Conservation (phyloP, 2,113 vertebrate species). For the Vulpes vulpes region DNA sequence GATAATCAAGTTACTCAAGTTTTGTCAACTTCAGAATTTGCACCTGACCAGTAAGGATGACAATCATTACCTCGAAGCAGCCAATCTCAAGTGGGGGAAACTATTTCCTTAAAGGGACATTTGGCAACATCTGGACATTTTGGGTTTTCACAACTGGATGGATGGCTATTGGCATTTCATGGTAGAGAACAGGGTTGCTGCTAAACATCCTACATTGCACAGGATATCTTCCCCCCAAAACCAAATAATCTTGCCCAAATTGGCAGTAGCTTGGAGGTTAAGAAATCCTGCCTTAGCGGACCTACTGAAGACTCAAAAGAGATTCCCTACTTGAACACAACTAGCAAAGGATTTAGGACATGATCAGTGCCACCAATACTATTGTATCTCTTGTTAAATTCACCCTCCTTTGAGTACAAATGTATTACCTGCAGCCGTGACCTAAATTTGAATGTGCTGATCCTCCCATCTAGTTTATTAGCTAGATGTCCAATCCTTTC, state of each 20-base stretch:
- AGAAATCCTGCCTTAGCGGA: background rate
- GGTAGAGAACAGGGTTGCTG: background rate
- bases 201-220: background rate
- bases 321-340: background rate
- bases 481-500: background rate
- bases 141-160: background rate
- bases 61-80: background rate
- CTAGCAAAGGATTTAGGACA: background rate
- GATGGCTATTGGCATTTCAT: background rate
- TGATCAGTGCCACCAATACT: background rate
- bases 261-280: background rate
- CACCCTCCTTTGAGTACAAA: background rate
- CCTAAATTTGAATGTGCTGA: background rate
- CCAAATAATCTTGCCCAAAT: background rate
- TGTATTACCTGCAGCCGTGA: background rate
- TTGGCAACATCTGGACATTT: background rate
- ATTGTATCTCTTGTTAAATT: background rate
- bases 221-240: background rate
- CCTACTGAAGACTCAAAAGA: background rate
- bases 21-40: background rate
- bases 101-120: background rate
- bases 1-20: conserved; percentile 4
- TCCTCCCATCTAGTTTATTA: background rate
- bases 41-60: background rate
- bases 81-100: background rate